Evolutionary conservation across 35 echinoderm and acorn worm genomes (phyloP).

Genomic region (Diadema setosum): DNA sequence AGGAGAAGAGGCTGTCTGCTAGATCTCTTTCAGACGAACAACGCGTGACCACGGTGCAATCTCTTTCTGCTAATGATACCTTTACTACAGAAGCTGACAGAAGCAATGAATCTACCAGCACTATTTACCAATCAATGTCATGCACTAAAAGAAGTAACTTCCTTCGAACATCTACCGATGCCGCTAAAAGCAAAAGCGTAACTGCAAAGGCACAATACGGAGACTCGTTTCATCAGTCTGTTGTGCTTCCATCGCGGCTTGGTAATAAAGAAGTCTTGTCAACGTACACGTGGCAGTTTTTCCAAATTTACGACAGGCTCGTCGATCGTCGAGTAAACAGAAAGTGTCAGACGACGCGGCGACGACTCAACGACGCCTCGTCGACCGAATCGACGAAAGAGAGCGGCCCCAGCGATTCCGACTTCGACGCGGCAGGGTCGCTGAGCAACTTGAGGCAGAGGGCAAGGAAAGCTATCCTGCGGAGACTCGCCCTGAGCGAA

Average conservation of each 20-base stretch:
- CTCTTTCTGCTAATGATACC: no score
- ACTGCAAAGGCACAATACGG: no score
- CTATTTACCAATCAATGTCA: no score
- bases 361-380: not conserved
- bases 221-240: no score
- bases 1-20: no score
- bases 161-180: no score
- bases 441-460: not conserved
- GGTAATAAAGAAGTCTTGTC: not conserved
- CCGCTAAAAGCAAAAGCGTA: no score
- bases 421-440: not conserved
- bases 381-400: slow-evolving; percentile 3
- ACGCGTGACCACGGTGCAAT: no score
- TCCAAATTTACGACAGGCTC: not conserved
- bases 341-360: not conserved
- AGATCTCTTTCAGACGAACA: no score
- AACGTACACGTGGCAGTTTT: slow-evolving; percentile 3
- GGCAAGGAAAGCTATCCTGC: not conserved
- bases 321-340: not conserved
- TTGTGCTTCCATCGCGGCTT: not conserved
- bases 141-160: no score
- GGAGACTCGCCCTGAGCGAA: not conserved
- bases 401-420: not conserved
- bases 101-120: no score
- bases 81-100: no score